Base-by-base conservation (phyloP, 2,113 vertebrate species). In the Epinephelus cyanopodus region DNA sequence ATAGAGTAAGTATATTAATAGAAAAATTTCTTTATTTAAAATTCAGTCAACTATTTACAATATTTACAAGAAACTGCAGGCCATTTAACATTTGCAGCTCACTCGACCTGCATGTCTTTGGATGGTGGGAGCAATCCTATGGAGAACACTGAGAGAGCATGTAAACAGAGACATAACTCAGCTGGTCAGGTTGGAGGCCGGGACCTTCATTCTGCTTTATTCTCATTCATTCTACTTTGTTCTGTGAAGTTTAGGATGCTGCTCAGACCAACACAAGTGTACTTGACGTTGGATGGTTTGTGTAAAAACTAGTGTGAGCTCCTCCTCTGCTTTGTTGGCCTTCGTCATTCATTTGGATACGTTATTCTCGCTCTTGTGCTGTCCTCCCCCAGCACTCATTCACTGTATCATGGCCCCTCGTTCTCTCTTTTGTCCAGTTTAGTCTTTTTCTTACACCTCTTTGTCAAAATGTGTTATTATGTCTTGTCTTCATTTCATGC, bases 381-480 rank as follows among this genome's bases (percentile, higher is more conserved):
- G 5, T 71, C 25, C 19, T 62, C n/a, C 42, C 29, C 25, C 10
- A 14, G 15, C 10, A 1, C 50, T 79, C 14, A 11, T 39, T 10
- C 50, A 48, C 15, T 5, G 6, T 13, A 27, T 42, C 48, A 58
- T 48, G 33, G 53, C 42, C 27, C 4, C 56, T 42, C 29, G 19
- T 0, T 5, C 27, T 48, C 37, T 80, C 25, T 23, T 54, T 58
- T 1, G 3, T 70, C 47, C 48, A 14, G 21, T 29, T 62, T 39
- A 14, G 11, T 54, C 21, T 33, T 15, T 47, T 68, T 39, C 11
- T 21, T 0, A 23, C 33, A 68, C 15, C 63, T 63, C 5, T 50
- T 42, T 13, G 54, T 62, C 29, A 79, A 57, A 47, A 27, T n/a
- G 4, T 74, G 29, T 62, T 60, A 39, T 53, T 75, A 15, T 68